Percentiles rank a stretch among this genome's conserved stretches.
These are phyloP conservation scores for Choreutis nemorana DNA, from an alignment of 2,888 invertebrate genomes.

Conservation along the genomic window DNA sequence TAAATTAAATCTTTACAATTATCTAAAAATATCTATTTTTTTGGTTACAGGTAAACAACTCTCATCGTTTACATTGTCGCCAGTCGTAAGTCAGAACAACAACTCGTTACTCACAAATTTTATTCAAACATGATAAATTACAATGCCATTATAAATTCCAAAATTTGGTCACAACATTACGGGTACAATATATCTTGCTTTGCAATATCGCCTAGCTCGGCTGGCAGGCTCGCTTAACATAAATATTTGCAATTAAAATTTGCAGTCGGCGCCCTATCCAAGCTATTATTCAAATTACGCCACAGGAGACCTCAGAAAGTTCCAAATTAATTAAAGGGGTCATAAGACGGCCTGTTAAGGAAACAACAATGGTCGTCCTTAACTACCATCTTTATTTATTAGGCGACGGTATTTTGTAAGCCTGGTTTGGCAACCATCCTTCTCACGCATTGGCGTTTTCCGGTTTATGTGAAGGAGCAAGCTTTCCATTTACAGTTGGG, in stretches of 20 bases:
- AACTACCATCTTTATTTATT: slow-evolving; percentile 51
- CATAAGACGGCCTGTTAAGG: slow-evolving; percentile 65
- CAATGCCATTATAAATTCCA: background rate
- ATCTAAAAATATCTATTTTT: no score
- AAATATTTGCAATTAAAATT: slow-evolving; percentile 68
- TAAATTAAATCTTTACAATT: no score
- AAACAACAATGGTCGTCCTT: slow-evolving; percentile 56
- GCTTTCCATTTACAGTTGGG: no score
- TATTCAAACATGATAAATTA: slow-evolving; percentile 2
- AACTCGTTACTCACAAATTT: no score
- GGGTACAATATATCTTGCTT: slow-evolving; percentile 46
- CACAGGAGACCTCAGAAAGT: slow-evolving; percentile 64
- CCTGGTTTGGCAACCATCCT: no score
- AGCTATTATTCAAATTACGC: slow-evolving; percentile 64
- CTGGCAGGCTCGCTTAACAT: slow-evolving; percentile 50
- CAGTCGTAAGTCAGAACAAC: no score
- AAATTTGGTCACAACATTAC: slow-evolving; percentile 14
- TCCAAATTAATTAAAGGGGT: slow-evolving; percentile 66
- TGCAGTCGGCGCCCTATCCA: slow-evolving; percentile 53
- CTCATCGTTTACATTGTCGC: no score
- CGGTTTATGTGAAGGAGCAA: no score
- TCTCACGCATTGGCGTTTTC: no score
- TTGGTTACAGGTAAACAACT: no score
- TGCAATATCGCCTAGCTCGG: slow-evolving; percentile 34
- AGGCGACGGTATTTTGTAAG: no score